Evolutionary conservation across 2,888 invertebrate species (phyloP), one percentile per base, ranked within the genome.

Genomic region (Leptarthrus brevirostris): DNA sequence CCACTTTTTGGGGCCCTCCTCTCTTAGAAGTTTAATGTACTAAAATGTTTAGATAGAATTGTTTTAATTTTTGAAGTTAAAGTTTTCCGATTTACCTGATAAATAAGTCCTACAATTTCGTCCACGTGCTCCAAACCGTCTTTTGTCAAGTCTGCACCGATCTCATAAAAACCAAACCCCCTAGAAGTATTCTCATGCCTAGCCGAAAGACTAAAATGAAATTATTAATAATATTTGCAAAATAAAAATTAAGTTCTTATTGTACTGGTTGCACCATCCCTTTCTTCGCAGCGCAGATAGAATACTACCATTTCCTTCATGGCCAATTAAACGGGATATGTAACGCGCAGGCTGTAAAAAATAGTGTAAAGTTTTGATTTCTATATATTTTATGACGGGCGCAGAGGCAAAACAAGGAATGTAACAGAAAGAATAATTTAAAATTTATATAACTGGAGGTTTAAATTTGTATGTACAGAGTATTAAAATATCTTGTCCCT

Each of bases 301-400:
- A 75, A 99, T 87, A 80, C 97, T 97, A 2, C 98, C 98, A 1
- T 94, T 91, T 0, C 98, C 97, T 85, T 99, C 98, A 83, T 98
- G 98, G 0, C 98, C 98, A 78, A 99, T 87, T 77, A 98, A 86
- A 85, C 98, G 96, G 2, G 95, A 93, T 77, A 97, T 86, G 83
- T 97, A 98, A 82, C 92, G 90, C 20, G 91, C 91, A 26, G 97
- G 97, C 96, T 97, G n/a, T n/a, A n/a, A n/a, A n/a, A n/a, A n/a
- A n/a, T n/a, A n/a, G n/a, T n/a, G n/a, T n/a, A n/a, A n/a, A n/a
- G n/a, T n/a, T n/a, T n/a, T n/a, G n/a, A n/a, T n/a, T n/a, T n/a
- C n/a, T n/a, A n/a, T n/a, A n/a, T n/a, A n/a, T n/a, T n/a, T n/a
- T n/a, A n/a, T n/a, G n/a, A n/a, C n/a, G n/a, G n/a, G n/a, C n/a